Evolutionary conservation across 2,113 vertebrate species (phyloP).

Genomic region (Accipiter cooperii): DNA sequence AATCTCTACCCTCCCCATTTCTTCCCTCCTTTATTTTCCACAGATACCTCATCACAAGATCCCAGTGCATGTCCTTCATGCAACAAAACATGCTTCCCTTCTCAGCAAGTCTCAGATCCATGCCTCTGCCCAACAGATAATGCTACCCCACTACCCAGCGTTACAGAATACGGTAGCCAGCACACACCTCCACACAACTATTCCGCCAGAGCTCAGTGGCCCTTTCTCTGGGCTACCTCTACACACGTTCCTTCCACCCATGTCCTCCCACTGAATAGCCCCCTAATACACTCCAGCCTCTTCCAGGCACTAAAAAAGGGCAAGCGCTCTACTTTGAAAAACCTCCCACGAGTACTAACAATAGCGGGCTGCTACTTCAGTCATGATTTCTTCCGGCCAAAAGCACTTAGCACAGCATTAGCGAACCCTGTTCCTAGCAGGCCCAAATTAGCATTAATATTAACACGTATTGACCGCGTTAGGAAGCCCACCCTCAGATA

Average conservation of each 20-base stretch:
- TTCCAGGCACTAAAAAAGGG: not conserved
- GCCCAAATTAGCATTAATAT: too few relatives aligned
- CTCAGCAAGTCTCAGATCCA: not conserved
- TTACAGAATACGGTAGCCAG: not conserved
- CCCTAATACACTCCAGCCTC: not conserved
- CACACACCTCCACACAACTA: not conserved
- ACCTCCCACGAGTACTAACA: not conserved
- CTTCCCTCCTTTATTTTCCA: not conserved
- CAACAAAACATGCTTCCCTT: not conserved
- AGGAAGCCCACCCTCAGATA: not conserved
- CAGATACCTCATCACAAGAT: not conserved
- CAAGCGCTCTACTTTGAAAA: not conserved
- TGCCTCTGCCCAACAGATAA: not conserved
- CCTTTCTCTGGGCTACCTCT: not conserved
- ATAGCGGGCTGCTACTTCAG: not conserved
- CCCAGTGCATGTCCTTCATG: not conserved
- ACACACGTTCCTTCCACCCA: not conserved
- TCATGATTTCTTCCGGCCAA: not conserved
- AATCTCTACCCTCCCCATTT: not conserved
- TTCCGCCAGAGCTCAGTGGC: not conserved
- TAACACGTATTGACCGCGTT: not conserved
- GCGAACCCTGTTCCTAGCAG: not conserved
- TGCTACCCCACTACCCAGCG: not conserved
- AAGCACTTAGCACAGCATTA: not conserved
- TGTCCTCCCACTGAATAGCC: not conserved